Evolutionary conservation across 2,113 vertebrate genomes (phyloP), one percentile per base, ranked within the genome.

Genomic region (Polypterus senegalus): DNA sequence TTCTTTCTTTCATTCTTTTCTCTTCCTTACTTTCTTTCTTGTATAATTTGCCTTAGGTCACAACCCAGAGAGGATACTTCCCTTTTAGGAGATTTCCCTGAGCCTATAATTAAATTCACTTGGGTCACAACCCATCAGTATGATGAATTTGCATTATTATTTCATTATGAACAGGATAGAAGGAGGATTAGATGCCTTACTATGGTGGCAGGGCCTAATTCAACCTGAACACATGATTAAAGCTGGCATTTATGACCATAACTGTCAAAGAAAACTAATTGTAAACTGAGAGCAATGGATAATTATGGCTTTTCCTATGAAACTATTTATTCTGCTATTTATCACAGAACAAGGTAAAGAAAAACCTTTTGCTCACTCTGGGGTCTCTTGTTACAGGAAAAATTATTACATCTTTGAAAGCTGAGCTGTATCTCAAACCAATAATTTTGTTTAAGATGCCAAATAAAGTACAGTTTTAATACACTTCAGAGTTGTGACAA

Each of bases 101-200:
- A 81, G 70, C 67, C 71, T 77, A 63, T 80, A 84, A 84, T 85
- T 60, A 85, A 83, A 85, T 85, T 81, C 82, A 76, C 78, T 76
- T 78, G 72, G 74, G 74, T 80, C 43, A 58, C 56, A 4, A 77
- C 75, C 81, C 77, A 82, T 85, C 80, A 79, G 45, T 77, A 77
- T 69, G 75, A 77, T 79, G 78, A 81, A 87, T 86, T 86, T 86
- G 76, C 80, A 84, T 86, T 87, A 84, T 85, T 83, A 84, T 82
- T 85, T 87, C 79, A 85, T 86, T 86, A 83, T 77, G 77, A 81
- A 69, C 63, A 75, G 71, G 71, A 79, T 79, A 80, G 77, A 81
- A 83, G 83, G 78, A 62, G 74, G 74, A 80, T 87, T 83, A 84
- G 74, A 81, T 82, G 76, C 82, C 71, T 77, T 75, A 73, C 67